phyloP scores from a whole-genome alignment of 2,888 invertebrate genomes.

The Bhutanitis thaidina region DNA sequence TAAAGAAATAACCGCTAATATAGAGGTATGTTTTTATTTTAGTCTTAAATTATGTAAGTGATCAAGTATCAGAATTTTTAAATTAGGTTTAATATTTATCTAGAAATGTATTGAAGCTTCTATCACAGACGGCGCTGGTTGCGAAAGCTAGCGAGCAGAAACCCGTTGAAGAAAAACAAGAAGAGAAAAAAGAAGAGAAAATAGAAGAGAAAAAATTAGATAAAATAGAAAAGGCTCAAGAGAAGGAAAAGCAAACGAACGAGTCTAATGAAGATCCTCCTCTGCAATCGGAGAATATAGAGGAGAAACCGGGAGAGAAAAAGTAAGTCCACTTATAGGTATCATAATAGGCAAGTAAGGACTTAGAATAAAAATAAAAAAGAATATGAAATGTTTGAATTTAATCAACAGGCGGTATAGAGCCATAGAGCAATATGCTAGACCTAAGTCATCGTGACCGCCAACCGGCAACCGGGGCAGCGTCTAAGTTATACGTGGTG shows the following conservation, averaged over 20 bases:
- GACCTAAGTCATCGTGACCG: no score
- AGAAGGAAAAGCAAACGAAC: conserved; percentile 23
- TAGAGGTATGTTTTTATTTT: conserved; percentile 5
- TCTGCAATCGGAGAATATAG: conserved; percentile 49
- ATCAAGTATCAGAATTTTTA: background rate
- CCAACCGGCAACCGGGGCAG: no score
- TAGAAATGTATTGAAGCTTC: conserved; percentile 18
- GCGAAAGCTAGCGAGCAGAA: conserved; percentile 2
- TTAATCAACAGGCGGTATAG: no score
- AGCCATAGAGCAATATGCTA: no score
- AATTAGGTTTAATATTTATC: conserved; percentile 6
- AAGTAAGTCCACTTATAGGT: conserved; percentile 37
- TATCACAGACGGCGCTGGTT: conserved; percentile 14
- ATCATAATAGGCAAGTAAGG: background rate
- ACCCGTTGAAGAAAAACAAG: conserved; percentile 8
- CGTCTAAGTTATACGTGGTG: no score
- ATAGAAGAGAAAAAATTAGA: conserved; percentile 4
- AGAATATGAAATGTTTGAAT: no score
- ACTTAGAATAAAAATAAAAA: no score
- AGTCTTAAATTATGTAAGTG: background rate
- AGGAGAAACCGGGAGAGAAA: conserved; percentile 65
- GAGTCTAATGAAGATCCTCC: conserved; percentile 60
- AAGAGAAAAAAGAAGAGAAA: conserved; percentile 14
- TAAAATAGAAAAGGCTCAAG: conserved; percentile 20
- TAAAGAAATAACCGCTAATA: background rate